Evolutionary conservation across 2,113 vertebrate species (phyloP).

Genomic region (Todiramphus saurophagus): DNA sequence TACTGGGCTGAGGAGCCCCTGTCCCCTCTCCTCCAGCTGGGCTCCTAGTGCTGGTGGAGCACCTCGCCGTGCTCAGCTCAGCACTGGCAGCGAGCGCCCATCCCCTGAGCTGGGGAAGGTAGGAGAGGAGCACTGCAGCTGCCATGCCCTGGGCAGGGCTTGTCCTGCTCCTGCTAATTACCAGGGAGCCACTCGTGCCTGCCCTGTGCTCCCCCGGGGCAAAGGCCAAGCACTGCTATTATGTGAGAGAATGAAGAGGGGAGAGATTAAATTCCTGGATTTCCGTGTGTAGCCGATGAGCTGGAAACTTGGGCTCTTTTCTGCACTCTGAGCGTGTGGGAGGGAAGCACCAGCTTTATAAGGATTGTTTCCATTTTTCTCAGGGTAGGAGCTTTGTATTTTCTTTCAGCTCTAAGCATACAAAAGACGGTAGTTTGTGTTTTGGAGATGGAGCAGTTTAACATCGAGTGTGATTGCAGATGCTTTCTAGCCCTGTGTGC

Average conservation of each 20-base stretch:
- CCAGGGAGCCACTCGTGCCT: neutral
- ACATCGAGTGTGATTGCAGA: neutral
- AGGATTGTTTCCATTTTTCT: neutral
- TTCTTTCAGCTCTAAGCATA: neutral
- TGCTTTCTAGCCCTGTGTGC: neutral
- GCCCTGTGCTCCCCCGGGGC: neutral
- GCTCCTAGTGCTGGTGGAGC: neutral
- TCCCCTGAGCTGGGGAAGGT: neutral
- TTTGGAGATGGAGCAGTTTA: neutral
- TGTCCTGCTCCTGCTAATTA: conserved; percentile 20
- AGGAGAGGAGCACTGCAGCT: neutral
- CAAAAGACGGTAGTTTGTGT: neutral
- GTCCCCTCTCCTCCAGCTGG: fast-evolving
- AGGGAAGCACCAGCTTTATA: neutral
- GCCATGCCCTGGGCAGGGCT: neutral
- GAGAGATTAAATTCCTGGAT: conserved; percentile 47
- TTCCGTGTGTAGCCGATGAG: neutral
- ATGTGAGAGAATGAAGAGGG: conserved; percentile 16
- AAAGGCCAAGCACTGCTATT: conserved; percentile 35
- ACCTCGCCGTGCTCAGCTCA: fast-evolving
- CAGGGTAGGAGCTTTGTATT: neutral
- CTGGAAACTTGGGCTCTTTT: conserved; percentile 9
- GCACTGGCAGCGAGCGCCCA: fast-evolving
- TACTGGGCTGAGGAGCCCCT: neutral
- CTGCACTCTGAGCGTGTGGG: neutral